These are phyloP conservation scores for Cephus sareptanus DNA, from an alignment of 2,888 invertebrate genomes.

Conservation along the genomic window DNA sequence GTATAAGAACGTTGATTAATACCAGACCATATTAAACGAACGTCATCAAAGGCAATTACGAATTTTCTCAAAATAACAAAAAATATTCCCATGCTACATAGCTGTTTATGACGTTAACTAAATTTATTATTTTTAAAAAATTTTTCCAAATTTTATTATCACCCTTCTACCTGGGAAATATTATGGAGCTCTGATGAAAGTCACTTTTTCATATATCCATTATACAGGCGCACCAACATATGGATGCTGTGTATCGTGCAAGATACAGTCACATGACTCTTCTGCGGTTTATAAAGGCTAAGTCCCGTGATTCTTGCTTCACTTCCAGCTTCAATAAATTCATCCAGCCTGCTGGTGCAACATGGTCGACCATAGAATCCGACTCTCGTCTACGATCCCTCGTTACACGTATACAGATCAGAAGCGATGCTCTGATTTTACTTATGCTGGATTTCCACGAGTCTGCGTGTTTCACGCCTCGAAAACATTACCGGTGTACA, in stretches of 20 bases:
- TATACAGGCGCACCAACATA: neutral
- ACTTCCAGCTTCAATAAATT: conserved; percentile 9
- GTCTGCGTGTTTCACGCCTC: neutral
- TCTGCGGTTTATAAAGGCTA: conserved; percentile 21
- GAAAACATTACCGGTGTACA: neutral
- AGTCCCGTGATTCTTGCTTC: conserved; percentile 10
- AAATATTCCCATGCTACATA: neutral
- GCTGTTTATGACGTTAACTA: neutral
- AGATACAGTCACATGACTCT: conserved; percentile 35
- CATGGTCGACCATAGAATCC: neutral
- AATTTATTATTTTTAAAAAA: neutral
- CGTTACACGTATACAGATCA: neutral
- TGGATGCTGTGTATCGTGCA: conserved; percentile 18
- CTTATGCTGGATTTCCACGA: neutral
- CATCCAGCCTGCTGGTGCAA: conserved; percentile 3
- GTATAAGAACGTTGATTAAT: neutral
- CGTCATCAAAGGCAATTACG: neutral
- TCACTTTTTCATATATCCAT: neutral
- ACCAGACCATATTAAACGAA: neutral
- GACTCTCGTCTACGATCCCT: neutral
- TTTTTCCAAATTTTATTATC: neutral
- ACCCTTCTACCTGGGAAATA: neutral
- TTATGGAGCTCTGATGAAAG: neutral
- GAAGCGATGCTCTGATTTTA: conserved; percentile 8
- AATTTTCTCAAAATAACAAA: neutral